A percentile compares a stretch with the other conserved stretches of the same genome.
These are phyloP conservation scores for Cryptocephalus primarius DNA, from an alignment of 2,888 invertebrate species.

Conservation along the genomic window DNA sequence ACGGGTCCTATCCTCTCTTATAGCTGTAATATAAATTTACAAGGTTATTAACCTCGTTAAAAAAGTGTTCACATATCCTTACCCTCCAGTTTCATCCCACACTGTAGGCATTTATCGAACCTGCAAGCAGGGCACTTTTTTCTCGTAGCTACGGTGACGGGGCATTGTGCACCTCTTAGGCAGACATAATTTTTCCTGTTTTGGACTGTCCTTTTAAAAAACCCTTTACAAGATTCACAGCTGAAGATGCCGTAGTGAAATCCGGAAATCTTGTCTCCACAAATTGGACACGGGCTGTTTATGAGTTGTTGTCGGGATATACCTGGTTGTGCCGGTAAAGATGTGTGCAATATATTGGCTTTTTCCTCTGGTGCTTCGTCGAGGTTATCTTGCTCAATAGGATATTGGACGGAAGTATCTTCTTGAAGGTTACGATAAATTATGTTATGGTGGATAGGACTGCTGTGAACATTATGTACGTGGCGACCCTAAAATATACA, in stretches of 20 bases:
- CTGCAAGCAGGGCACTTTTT: constrained; percentile 97
- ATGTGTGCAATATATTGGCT: constrained; percentile 32
- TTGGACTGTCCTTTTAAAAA: constrained; percentile 97
- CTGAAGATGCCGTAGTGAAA: constrained; percentile 98
- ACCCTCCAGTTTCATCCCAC: constrained; percentile 96
- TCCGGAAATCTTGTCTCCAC: constrained; percentile 91
- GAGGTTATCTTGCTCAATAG: constrained; percentile 32
- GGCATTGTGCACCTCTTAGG: constrained; percentile 79
- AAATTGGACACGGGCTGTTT: constrained; percentile 90
- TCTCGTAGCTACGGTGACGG: constrained; percentile 83
- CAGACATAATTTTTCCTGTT: constrained; percentile 96
- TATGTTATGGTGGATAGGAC: constrained; percentile 44
- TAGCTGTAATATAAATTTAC: constrained; percentile 47
- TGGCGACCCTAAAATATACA: constrained; percentile 38
- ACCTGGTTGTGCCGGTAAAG: constrained; percentile 57
- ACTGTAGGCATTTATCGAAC: constrained; percentile 89
- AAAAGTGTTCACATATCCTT: constrained; percentile 6
- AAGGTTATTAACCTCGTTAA: not conserved
- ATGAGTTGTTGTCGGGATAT: constrained; percentile 83
- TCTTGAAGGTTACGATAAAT: constrained; percentile 44
- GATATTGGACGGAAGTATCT: constrained; percentile 26
- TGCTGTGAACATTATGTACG: constrained; percentile 41
- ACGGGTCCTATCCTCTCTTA: constrained; percentile 86
- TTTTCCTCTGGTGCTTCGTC: constrained; percentile 41
- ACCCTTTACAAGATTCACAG: constrained; percentile 96